Percentiles rank a stretch among this genome's conserved stretches.
These are phyloP conservation scores for Drosophila truncata DNA, from an alignment of 1,140 invertebrate species.

Conservation along the genomic window DNA sequence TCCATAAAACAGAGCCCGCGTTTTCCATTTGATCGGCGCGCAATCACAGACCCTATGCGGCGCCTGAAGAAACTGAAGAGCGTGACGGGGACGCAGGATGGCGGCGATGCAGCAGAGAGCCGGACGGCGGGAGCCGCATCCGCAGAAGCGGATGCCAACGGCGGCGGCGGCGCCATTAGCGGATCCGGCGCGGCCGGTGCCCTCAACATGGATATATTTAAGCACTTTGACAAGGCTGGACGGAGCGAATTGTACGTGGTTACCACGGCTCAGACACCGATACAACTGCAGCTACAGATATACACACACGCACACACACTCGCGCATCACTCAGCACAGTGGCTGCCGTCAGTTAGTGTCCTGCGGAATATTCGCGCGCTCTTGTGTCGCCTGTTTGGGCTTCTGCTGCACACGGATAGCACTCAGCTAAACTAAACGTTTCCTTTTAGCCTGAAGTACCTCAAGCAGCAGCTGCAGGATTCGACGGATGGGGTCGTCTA, in stretches of 20 bases:
- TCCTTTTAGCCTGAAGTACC: conserved; percentile 80
- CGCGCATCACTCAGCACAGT: conserved; percentile 23
- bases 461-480: conserved; percentile 79
- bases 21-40: conserved; percentile 21
- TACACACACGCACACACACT: conserved; percentile 29
- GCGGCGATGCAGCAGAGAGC: conserved; percentile 29
- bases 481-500: conserved; percentile 72
- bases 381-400: conserved; percentile 35
- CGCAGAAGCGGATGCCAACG: conserved; percentile 49
- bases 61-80: conserved; percentile 73
- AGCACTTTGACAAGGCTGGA: conserved; percentile 79
- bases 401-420: conserved; percentile 8
- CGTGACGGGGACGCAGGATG: conserved; percentile 60
- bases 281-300: conserved; percentile 21
- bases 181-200: conserved; percentile 17
- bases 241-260: conserved; percentile 79
- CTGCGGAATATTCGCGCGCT: conserved; percentile 40
- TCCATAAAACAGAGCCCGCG: conserved; percentile 15
- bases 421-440: conserved; percentile 48
- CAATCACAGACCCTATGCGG: conserved; percentile 50
- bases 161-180: conserved; percentile 8
- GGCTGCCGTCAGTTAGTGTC: conserved; percentile 37
- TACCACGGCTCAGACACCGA: conserved; percentile 37
- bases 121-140: conserved; percentile 18
- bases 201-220: conserved; percentile 75